Evolutionary conservation across 2,113 vertebrate genomes (phyloP).

Genomic region (Pomatorhinus ruficollis): DNA sequence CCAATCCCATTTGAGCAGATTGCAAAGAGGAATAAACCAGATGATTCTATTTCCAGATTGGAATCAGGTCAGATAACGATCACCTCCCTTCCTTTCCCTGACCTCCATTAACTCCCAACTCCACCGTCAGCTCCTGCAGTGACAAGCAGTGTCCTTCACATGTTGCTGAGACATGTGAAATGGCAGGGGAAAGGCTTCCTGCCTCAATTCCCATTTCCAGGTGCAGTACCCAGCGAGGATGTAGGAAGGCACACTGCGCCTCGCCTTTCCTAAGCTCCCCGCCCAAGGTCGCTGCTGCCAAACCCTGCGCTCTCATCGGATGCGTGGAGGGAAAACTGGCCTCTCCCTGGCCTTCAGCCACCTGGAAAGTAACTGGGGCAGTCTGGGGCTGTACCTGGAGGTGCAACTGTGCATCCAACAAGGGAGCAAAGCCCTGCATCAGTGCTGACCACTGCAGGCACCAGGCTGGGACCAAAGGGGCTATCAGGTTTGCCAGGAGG

Average conservation of each 20-base stretch:
- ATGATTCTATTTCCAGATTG: neutral
- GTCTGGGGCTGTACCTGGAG: neutral
- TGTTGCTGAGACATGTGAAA: slow-evolving; percentile 55
- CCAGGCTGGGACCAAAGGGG: neutral
- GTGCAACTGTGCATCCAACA: neutral
- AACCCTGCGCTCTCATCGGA: neutral
- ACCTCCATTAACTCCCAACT: neutral
- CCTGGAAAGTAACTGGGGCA: neutral
- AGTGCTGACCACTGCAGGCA: neutral
- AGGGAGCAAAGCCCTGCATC: neutral
- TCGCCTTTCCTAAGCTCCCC: slow-evolving; percentile 18
- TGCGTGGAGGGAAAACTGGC: neutral
- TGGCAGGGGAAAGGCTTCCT: slow-evolving; percentile 15
- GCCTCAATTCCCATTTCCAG: slow-evolving; percentile 12
- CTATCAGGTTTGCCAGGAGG: neutral
- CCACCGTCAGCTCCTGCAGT: neutral
- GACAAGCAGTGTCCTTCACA: slow-evolving; percentile 32
- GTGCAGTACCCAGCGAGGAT: neutral
- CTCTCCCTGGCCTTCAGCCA: neutral
- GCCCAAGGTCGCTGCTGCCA: neutral
- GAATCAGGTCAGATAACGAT: neutral
- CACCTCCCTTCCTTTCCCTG: slow-evolving; percentile 35
- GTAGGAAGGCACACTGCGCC: neutral
- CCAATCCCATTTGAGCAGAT: neutral
- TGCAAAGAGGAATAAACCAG: neutral